Evolutionary conservation across 2,888 invertebrate genomes (phyloP).

Genomic region (Toxonevra muliebris): DNA sequence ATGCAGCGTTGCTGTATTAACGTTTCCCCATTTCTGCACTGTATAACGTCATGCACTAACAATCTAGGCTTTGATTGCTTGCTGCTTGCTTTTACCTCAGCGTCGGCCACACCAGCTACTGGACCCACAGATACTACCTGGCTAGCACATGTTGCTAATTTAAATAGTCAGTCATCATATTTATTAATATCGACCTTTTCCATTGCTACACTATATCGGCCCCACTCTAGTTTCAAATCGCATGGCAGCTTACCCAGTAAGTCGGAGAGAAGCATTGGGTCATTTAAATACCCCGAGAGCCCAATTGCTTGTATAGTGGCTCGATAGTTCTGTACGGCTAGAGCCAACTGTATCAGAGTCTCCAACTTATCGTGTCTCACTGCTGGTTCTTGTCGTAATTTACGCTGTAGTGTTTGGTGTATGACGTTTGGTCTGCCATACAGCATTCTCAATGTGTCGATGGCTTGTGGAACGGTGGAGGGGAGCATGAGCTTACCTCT

Average conservation of each 20-base stretch:
- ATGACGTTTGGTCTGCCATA: slow-evolving; percentile 25
- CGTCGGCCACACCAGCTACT: background rate
- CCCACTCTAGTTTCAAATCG: slow-evolving; percentile 19
- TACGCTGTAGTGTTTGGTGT: slow-evolving; percentile 5
- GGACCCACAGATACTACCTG: slow-evolving; percentile 1
- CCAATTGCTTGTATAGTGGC: slow-evolving; percentile 21
- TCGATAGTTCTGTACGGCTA: slow-evolving; percentile 22
- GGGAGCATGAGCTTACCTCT: slow-evolving; percentile 29
- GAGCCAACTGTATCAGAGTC: background rate
- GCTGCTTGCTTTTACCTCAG: background rate
- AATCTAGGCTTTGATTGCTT: background rate
- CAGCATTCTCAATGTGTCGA: slow-evolving; percentile 29
- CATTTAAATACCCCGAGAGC: slow-evolving; percentile 22
- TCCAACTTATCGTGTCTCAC: background rate
- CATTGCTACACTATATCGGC: background rate
- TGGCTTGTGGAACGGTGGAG: slow-evolving; percentile 13
- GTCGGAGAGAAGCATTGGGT: slow-evolving; percentile 26
- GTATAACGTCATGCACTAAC: background rate
- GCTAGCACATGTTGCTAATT: background rate
- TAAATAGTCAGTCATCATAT: background rate
- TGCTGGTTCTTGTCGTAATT: background rate
- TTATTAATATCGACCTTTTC: background rate
- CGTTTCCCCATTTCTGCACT: background rate
- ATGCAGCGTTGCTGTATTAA: background rate
- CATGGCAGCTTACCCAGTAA: slow-evolving; percentile 16